Evolutionary conservation across 37 sponge, comb jelly and placozoan genomes (phyloP).

Genomic region (Oscarella lobularis): DNA sequence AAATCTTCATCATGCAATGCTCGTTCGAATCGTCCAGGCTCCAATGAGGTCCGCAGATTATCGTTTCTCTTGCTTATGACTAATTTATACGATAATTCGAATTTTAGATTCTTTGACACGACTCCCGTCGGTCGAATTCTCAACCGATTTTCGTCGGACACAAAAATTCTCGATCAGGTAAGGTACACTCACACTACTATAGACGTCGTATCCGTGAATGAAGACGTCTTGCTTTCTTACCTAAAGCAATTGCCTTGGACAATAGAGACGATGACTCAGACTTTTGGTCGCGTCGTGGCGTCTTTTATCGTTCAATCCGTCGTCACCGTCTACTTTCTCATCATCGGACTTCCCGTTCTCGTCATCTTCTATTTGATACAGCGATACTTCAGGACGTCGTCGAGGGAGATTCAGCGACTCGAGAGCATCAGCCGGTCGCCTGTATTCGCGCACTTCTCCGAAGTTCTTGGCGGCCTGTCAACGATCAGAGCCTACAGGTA

Average conservation of each 20-base stretch:
- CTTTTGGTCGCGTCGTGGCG: not conserved
- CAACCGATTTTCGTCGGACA: not conserved
- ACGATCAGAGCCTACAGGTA: not conserved
- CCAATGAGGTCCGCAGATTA: too few relatives aligned
- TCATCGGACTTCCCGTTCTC: not conserved
- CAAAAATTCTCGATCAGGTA: not conserved
- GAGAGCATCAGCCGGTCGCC: not conserved
- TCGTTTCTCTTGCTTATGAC: too few relatives aligned
- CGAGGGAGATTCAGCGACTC: not conserved
- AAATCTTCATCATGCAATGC: not conserved
- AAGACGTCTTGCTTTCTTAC: too few relatives aligned
- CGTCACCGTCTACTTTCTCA: not conserved
- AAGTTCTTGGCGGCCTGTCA: not conserved
- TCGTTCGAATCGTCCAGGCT: not conserved
- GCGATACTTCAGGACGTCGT: not conserved
- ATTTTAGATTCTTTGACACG: not conserved
- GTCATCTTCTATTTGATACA: not conserved
- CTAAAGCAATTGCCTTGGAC: too few relatives aligned
- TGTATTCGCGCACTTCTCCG: not conserved
- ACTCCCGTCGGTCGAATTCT: conserved; percentile 6
- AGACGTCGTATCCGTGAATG: too few relatives aligned
- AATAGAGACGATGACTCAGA: too few relatives aligned
- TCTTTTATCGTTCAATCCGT: not conserved
- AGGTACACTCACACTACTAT: not conserved
- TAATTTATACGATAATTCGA: too few relatives aligned